Percentiles rank a stretch among this genome's conserved stretches.
Evolutionary conservation across 2,797 vertebrate species (phyloP).

Genomic region (Novumbra hubbsi): DNA sequence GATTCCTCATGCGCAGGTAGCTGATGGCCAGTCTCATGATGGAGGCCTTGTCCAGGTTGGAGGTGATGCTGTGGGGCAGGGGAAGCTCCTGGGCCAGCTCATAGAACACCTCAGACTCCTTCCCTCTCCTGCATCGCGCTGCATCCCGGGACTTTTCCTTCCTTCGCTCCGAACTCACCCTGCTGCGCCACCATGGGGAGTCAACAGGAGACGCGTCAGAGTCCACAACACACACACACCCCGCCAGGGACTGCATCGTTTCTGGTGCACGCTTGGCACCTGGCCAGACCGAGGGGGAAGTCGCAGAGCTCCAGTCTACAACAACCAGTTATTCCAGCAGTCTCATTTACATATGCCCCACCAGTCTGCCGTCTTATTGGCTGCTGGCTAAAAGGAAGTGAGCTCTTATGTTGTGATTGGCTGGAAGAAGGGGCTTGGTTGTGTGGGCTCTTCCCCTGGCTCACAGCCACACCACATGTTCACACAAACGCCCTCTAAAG

Average conservation of each 20-base stretch:
- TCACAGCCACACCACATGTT: conserved; percentile 6
- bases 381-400: conserved; percentile 40
- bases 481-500: conserved; percentile 42
- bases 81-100: conserved; percentile 94
- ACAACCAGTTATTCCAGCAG: conserved; percentile 13
- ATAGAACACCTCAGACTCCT: conserved; percentile 96
- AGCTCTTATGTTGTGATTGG: conserved; percentile 47
- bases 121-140: conserved; percentile 88
- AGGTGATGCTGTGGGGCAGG: conserved; percentile 89
- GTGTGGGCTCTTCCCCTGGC: not conserved
- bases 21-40: conserved; percentile 98
- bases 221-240: conserved; percentile 17
- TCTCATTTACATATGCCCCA: conserved; percentile 42
- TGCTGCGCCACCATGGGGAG: conserved; percentile 65
- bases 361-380: conserved; percentile 47
- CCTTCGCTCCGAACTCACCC: conserved; percentile 92
- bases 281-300: conserved; percentile 10
- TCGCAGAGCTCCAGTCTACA: conserved; percentile 34
- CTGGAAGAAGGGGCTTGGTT: conserved; percentile 19
- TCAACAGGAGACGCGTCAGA: conserved; percentile 26
- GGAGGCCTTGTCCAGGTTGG: conserved; percentile 96
- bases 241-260: conserved; percentile 32
- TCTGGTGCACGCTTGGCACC: conserved; percentile 1
- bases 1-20: conserved; percentile 91
- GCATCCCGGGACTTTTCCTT: conserved; percentile 98